Evolutionary conservation across 2,888 invertebrate genomes (phyloP).

Genomic region (Melanostoma mellinum): DNA sequence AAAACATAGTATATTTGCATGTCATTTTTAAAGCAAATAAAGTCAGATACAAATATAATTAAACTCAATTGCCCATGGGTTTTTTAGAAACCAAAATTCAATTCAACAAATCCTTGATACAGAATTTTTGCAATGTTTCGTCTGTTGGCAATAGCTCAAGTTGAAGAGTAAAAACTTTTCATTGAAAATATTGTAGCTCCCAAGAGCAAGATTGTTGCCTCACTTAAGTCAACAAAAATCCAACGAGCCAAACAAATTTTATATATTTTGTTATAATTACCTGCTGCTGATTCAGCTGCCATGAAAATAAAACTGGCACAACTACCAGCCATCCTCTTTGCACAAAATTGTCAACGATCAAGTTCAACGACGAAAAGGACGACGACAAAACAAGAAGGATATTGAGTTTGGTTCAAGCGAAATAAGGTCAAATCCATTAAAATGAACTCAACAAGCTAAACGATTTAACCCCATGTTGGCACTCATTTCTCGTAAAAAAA

Average conservation of each 20-base stretch:
- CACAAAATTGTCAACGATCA: constrained; percentile 50
- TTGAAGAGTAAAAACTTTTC: not conserved
- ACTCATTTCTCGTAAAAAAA: not conserved
- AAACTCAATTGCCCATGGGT: no score
- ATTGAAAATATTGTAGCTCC: not conserved
- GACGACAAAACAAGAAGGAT: constrained; percentile 39
- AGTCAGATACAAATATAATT: no score
- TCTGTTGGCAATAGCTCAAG: no score
- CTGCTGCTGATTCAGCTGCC: constrained; percentile 28
- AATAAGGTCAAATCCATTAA: constrained; percentile 66
- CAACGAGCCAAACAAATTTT: constrained; percentile 32
- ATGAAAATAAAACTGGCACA: not conserved
- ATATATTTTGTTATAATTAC: constrained; percentile 43
- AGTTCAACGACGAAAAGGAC: constrained; percentile 56
- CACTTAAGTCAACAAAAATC: constrained; percentile 47
- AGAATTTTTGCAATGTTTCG: no score
- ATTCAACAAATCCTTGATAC: no score
- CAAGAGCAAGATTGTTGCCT: no score
- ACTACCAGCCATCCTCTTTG: not conserved
- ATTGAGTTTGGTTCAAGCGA: constrained; percentile 50
- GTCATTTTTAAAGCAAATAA: no score
- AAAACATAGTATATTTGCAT: no score
- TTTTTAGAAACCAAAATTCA: no score
- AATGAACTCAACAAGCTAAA: constrained; percentile 59
- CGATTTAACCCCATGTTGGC: constrained; percentile 39